Evolutionary conservation across 2,797 vertebrate species (phyloP), one percentile per base, ranked within the genome.

Genomic region (Hybognathus amarus): DNA sequence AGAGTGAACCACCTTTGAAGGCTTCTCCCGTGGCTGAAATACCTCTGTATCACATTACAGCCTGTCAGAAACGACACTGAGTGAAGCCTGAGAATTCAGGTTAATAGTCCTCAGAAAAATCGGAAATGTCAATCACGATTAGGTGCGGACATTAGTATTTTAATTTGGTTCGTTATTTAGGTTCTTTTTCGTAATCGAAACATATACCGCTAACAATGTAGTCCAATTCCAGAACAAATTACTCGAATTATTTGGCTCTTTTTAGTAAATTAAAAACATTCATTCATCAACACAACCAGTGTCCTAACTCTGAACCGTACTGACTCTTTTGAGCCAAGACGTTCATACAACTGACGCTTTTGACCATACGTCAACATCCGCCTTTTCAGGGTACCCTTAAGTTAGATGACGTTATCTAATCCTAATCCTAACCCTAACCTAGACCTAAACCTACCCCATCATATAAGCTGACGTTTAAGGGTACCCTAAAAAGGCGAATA

Each of bases 1-100:
- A 85, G 63, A 84, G 33, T 69, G 66, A 71, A 86, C 83, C 82
- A 79, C 77, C 75, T 67, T 68, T 84, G 82, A 84, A 79, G 33
- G 40, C 47, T 52, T 66, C 70, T 73, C 59, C 42, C 75, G 11
- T 85, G 78, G 45, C 74, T 74, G 27, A 36, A 83, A 87, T 80
- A 80, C 71, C 84, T 80, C 82, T 27, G 67, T 66, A 69, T 83
- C 42, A 85, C 30, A 68, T 90, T 88, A 85, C 79, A 79, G 27
- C 77, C 52, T 70, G 70, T 56, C 64, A 76, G 30, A 67, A 80
- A 70, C 52, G 3, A 13, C 50, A 68, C 36, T 66, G n/a, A 54
- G 24, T 33, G 50, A 33, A 61, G 79, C 30, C 68, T 42, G 36
- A 40, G 78, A 8, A 17, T 78, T 27, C 79, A 52, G 50, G 47